Percentiles rank a stretch among this genome's conserved stretches.
Evolutionary conservation across 2,797 vertebrate genomes (phyloP).

Genomic region (Malacoctenus gilli): DNA sequence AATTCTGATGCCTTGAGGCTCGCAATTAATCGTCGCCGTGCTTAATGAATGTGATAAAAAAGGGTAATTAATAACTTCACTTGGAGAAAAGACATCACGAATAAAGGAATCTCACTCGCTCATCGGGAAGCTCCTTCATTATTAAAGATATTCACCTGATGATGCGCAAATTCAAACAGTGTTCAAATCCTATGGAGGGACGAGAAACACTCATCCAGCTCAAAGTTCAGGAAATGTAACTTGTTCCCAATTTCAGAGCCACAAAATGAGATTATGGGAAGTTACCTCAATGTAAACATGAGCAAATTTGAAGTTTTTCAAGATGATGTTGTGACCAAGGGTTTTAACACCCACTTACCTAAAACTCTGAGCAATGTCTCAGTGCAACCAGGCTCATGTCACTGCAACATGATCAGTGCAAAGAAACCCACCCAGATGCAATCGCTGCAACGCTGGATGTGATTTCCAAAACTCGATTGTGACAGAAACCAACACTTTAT

Average conservation of each 20-base stretch:
- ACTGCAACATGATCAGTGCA: neutral
- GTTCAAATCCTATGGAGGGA: no score
- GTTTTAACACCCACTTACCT: neutral
- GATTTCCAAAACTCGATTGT: conserved; percentile 18
- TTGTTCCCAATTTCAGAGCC: no score
- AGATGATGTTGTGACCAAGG: no score
- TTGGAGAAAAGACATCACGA: conserved; percentile 36
- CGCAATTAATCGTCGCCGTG: conserved; percentile 67
- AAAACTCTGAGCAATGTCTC: neutral
- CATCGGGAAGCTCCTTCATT: conserved; percentile 28
- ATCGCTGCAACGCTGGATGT: conserved; percentile 5
- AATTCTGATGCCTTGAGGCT: conserved; percentile 48
- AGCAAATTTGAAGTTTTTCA: no score
- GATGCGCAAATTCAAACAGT: conserved; percentile 5
- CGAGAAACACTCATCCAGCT: no score
- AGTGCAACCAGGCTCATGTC: neutral
- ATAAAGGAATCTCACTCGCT: conserved; percentile 20
- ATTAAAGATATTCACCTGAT: conserved; percentile 10
- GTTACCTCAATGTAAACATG: no score
- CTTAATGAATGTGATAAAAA: conserved; percentile 75
- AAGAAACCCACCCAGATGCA: neutral
- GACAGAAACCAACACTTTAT: conserved; percentile 31
- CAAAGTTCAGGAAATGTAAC: no score
- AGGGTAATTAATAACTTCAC: conserved; percentile 70
- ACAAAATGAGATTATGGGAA: no score